A percentile compares a stretch with the other conserved stretches of the same genome.
Conservation (phyloP, 2,888 invertebrate genomes). For the Graphium colonna region DNA sequence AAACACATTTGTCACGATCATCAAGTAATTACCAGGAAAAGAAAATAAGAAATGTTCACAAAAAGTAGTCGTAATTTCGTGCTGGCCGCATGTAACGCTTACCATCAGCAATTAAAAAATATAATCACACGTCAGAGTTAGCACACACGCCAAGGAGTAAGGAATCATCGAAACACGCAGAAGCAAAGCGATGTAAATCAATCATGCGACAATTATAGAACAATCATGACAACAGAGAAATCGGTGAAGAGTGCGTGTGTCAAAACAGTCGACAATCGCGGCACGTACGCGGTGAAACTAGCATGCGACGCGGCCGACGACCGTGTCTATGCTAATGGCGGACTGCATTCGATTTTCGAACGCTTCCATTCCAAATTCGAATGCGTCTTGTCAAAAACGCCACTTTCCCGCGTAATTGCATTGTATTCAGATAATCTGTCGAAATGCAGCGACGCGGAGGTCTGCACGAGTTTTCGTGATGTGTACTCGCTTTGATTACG, state of each 20-base stretch:
- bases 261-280: constrained; percentile 39
- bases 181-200: not conserved
- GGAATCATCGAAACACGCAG: not conserved
- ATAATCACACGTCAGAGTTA: too few relatives aligned
- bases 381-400: constrained; percentile 38
- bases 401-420: constrained; percentile 13
- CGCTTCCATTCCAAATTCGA: constrained; percentile 51
- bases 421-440: constrained; percentile 21
- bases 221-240: constrained; percentile 42
- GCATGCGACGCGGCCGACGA: constrained; percentile 32
- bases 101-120: too few relatives aligned
- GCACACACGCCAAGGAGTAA: not conserved
- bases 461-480: constrained; percentile 1
- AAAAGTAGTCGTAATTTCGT: too few relatives aligned
- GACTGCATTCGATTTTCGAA: constrained; percentile 45
- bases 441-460: constrained; percentile 12
- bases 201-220: constrained; percentile 8
- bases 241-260: constrained; percentile 35
- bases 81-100: too few relatives aligned
- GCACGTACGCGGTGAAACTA: constrained; percentile 60
- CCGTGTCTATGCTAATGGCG: constrained; percentile 57
- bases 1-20: too few relatives aligned
- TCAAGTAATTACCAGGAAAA: too few relatives aligned
- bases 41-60: too few relatives aligned
- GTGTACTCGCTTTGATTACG: not conserved